These are phyloP conservation scores for Periplaneta americana DNA, from an alignment of 1,140 invertebrate genomes.

Conservation along the genomic window DNA sequence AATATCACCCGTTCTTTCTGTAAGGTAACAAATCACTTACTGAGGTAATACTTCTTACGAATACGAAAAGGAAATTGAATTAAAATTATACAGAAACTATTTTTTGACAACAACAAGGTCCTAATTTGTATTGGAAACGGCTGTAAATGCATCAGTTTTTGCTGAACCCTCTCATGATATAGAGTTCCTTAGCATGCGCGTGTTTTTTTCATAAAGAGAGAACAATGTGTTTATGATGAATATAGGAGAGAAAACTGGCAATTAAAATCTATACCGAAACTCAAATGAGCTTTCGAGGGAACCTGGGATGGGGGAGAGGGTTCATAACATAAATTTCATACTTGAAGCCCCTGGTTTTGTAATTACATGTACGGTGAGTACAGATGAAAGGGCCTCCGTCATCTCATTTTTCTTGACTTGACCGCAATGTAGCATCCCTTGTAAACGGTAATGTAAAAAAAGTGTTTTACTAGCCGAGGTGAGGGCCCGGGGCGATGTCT, in stretches of 20 bases:
- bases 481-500: not conserved
- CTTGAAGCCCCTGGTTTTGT: not conserved
- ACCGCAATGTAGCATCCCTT: not conserved
- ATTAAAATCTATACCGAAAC: not conserved
- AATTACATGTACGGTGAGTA: not conserved
- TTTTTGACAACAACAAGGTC: not conserved
- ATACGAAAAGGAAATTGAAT: not conserved
- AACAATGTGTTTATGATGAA: not conserved
- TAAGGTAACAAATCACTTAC: not conserved
- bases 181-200: not conserved
- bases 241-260: not conserved
- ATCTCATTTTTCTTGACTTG: not conserved
- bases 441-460: too few species aligned
- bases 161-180: not conserved
- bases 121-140: not conserved
- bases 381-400: not conserved
- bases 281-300: not conserved
- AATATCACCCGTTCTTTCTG: not conserved
- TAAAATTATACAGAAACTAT: not conserved
- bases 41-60: not conserved
- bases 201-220: not conserved
- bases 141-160: not conserved
- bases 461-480: not conserved
- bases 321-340: not conserved
- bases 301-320: not conserved